Evolutionary conservation across 1,140 invertebrate species (phyloP), one percentile per base, ranked within the genome.

Genomic region (Daktulosphaira vitifoliae): DNA sequence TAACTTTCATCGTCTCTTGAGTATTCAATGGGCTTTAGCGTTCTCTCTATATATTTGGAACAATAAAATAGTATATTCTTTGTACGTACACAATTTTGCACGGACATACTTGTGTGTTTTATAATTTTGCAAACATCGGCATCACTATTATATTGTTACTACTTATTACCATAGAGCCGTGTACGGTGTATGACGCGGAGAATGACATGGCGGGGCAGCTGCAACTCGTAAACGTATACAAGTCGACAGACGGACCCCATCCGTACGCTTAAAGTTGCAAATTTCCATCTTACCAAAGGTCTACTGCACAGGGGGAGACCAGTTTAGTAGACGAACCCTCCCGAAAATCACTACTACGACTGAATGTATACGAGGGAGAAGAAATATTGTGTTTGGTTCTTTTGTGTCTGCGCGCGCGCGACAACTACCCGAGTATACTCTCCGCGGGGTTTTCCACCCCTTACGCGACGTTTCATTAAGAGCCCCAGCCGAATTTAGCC

Each of bases 341-440:
- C 56, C 42, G 42, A 62, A 62, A 33, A 62, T 46, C 13, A 48
- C 54, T 22, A 33, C 29, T 16, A 16, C 39, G 7, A 16, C 39
- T n/a, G 33, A 13, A 16, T 7, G 4, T 11, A 44, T 16, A 29
- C 18, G 56, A 62, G 56, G 56, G 56, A 33, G 56, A 62, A 62
- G 56, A 62, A 62, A 62, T 62, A 62, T 62, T 62, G 26, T 62
- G 42, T 48, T 62, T 38, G 56, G 56, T 48, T 62, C 56, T 62
- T 62, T 62, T 62, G 56, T 62, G 56, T 62, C 39, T 29, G 56
- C 29, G 26, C 42, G 56, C 56, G 56, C 54, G 54, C 38, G 37
- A 25, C 37, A 38, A 56, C 53, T 23, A 44, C 20, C 18, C 51
- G 29, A n/a, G n/a, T 53, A n/a, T 26, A 62, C 42, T 62, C 56